Evolutionary conservation across 2,113 vertebrate genomes (phyloP).

Genomic region (Rhabdornis inornatus): DNA sequence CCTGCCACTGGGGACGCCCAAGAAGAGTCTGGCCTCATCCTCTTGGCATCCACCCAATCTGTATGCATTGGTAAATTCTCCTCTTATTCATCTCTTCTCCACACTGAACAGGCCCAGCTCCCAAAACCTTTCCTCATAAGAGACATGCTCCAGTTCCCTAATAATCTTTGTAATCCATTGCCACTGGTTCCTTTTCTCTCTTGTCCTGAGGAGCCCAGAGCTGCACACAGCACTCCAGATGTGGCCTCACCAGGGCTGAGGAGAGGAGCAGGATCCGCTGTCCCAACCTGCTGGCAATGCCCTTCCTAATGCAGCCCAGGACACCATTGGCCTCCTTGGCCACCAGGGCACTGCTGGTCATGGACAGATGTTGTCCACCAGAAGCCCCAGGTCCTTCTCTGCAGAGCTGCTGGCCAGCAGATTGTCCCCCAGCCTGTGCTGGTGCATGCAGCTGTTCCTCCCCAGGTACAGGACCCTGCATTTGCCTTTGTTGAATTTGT

Average conservation of each 20-base stretch:
- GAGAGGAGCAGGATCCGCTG: background rate
- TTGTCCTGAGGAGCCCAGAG: background rate
- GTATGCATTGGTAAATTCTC: background rate
- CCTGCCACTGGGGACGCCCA: background rate
- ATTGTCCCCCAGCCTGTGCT: background rate
- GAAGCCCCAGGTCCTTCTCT: background rate
- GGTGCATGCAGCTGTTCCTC: background rate
- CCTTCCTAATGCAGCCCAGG: background rate
- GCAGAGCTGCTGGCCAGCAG: background rate
- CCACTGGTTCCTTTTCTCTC: background rate
- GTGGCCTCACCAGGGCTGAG: background rate
- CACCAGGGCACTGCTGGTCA: background rate
- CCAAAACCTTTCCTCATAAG: background rate
- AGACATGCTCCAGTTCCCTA: background rate
- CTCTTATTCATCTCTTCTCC: background rate
- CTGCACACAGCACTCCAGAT: background rate
- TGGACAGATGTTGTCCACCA: background rate
- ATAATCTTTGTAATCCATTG: background rate
- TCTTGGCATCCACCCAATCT: too few species aligned
- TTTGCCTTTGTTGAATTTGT: background rate
- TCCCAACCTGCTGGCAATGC: accelerated
- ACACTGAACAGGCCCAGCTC: background rate
- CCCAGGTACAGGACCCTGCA: accelerated
- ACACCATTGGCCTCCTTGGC: background rate
- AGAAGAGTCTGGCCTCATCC: background rate